Base-by-base conservation (phyloP, 2,113 vertebrate species). In the Pseudonaja textilis region DNA sequence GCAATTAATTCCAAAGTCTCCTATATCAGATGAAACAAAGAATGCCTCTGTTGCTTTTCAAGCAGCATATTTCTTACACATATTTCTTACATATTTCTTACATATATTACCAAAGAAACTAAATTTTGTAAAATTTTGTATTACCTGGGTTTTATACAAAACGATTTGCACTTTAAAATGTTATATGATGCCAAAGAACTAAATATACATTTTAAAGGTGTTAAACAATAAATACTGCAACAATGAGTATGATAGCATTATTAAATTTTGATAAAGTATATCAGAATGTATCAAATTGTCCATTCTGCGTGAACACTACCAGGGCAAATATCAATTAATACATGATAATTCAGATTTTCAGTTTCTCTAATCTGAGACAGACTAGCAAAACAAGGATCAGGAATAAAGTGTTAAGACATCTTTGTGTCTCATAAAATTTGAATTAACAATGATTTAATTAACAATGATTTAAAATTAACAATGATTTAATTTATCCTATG, bases 1-100 rank as follows among this genome's bases (percentile, higher is more conserved):
- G 90, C 97, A 98, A 98, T 98, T 98, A 98, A 96, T 98, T 97
- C 96, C 96, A 3, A 93, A 97, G 96, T 42, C 96, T 97, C 94
- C 93, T 94, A 92, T 94, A 93, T 94, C 96, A 97, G 96, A 95
- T 92, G 93, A 96, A 97, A 97, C 95, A 97, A 97, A 97, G 97
- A 96, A 90, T 95, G 90, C 94, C n/a, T 39, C 89, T 95, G 85
- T 97, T 96, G 94, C 96, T 97, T 97, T 97, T 95, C 88, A 94
- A 96, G 81, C 52, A 89, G 89, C 23, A 69, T 93, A 59, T 95
- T 95, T 96, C 93, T 92, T 69, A 91, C 39, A 85, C 56, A 85
- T 52, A 57, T 57, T 47, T 47, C 45, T 54, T 54, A 85, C 56
- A 85, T 52, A 57, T 57, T 47, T 47, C 47, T 55, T 55, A 50